These are phyloP conservation scores for Poeciliopsis infans DNA, from an alignment of 2,797 vertebrate genomes.

Conservation along the genomic window DNA sequence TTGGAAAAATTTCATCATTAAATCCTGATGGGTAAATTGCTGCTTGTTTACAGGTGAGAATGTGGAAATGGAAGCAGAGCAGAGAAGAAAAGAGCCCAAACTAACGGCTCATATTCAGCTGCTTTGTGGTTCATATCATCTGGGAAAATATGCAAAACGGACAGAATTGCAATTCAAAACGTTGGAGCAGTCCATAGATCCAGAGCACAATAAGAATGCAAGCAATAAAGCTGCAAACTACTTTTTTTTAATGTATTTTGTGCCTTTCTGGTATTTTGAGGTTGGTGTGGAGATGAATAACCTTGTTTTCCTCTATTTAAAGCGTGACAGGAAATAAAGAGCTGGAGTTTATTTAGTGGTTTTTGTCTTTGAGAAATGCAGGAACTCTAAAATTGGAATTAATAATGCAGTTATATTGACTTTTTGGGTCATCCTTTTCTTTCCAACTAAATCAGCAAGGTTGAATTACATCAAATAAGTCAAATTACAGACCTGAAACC, in stretches of 20 bases:
- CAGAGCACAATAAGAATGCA: slow-evolving; percentile 25
- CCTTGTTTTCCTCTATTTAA: neutral
- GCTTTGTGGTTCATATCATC: slow-evolving; percentile 24
- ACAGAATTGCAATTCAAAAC: slow-evolving; percentile 25
- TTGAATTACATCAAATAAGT: neutral
- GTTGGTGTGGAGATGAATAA: neutral
- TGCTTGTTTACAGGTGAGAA: slow-evolving; percentile 55
- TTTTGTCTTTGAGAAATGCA: neutral
- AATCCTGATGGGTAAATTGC: slow-evolving; percentile 41
- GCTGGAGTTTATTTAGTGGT: neutral
- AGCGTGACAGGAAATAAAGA: neutral
- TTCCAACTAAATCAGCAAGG: neutral
- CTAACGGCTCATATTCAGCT: slow-evolving; percentile 28
- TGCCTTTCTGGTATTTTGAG: neutral
- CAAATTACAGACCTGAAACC: neutral
- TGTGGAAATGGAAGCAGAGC: slow-evolving; percentile 26
- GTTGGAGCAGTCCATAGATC: neutral
- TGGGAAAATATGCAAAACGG: slow-evolving; percentile 7
- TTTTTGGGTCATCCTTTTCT: neutral
- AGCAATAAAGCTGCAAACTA: slow-evolving; percentile 22
- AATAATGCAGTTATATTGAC: neutral
- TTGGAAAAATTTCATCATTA: slow-evolving; percentile 33
- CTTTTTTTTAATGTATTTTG: slow-evolving; percentile 5
- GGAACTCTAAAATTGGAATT: neutral
- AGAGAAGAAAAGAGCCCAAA: slow-evolving; percentile 14